Percentiles rank a stretch among this genome's conserved stretches.
Evolutionary conservation across 1,140 invertebrate species (phyloP).

Genomic region (Danaus melanippus): DNA sequence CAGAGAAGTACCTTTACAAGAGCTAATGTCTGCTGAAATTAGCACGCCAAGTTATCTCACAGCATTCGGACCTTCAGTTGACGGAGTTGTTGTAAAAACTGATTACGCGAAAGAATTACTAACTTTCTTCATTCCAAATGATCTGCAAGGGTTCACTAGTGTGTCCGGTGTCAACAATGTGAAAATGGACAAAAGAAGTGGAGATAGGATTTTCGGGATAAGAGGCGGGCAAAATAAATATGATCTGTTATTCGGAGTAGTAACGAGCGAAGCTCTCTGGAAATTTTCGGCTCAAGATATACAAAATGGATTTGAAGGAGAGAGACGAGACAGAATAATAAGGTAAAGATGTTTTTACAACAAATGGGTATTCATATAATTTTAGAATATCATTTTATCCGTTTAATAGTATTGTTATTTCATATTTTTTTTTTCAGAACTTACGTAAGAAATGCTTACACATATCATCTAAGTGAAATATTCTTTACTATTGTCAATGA

Average conservation of each 20-base stretch:
- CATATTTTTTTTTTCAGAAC: constrained; percentile 74
- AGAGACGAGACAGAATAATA: constrained; percentile 90
- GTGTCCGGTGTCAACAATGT: constrained; percentile 67
- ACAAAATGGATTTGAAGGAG: constrained; percentile 90
- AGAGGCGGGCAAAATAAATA: constrained; percentile 75
- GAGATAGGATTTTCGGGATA: constrained; percentile 67
- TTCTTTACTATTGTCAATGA: constrained; percentile 97
- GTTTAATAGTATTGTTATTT: constrained; percentile 3
- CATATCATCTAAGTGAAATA: constrained; percentile 96
- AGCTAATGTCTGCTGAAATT: constrained; percentile 85
- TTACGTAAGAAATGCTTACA: constrained; percentile 94
- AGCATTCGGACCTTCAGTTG: constrained; percentile 88
- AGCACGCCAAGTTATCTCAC: constrained; percentile 87
- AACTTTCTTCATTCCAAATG: constrained; percentile 65
- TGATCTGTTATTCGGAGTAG: constrained; percentile 87
- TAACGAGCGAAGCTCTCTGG: constrained; percentile 87
- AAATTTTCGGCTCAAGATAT: constrained; percentile 88
- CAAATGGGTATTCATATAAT: constrained; percentile 28
- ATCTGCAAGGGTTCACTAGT: constrained; percentile 45
- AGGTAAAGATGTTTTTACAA: constrained; percentile 49
- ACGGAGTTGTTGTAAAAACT: constrained; percentile 88
- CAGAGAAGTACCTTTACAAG: constrained; percentile 82
- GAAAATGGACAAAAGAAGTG: constrained; percentile 74
- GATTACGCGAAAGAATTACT: constrained; percentile 83
- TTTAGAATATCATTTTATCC: constrained; percentile 5